These are phyloP conservation scores for Helostoma temminkii DNA, from an alignment of 2,797 vertebrate species.

Conservation along the genomic window DNA sequence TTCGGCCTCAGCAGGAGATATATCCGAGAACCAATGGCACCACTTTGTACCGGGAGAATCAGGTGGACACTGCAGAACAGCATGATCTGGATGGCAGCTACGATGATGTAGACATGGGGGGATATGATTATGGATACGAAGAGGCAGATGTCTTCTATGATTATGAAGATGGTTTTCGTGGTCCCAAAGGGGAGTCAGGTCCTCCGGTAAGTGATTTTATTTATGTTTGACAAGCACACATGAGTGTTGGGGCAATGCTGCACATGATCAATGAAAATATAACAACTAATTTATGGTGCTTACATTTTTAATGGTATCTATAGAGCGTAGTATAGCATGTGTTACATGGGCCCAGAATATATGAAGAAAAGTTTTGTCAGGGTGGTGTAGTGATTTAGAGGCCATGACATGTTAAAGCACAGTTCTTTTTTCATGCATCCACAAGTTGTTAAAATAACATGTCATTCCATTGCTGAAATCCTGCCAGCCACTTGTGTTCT, in stretches of 20 bases:
- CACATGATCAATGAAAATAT: constrained; percentile 50
- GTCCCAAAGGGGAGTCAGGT: constrained; percentile 96
- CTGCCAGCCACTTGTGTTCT: constrained; percentile 46
- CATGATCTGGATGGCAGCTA: constrained; percentile 81
- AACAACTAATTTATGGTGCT: constrained; percentile 58
- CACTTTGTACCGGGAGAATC: constrained; percentile 85
- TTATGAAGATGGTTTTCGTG: constrained; percentile 85
- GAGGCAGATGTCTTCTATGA: constrained; percentile 89
- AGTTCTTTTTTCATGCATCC: constrained; percentile 69
- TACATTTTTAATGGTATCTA: constrained; percentile 34
- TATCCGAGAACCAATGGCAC: constrained; percentile 80
- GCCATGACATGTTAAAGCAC: constrained; percentile 60
- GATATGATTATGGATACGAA: constrained; percentile 91
- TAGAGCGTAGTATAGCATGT: too few species aligned
- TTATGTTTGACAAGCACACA: constrained; percentile 33
- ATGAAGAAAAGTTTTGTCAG: constrained; percentile 64
- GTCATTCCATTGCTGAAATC: constrained; percentile 56
- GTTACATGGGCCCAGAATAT: constrained; percentile 34
- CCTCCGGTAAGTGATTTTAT: constrained; percentile 88
- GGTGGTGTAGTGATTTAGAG: constrained; percentile 69
- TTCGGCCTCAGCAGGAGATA: constrained; percentile 67
- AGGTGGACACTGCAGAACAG: constrained; percentile 81
- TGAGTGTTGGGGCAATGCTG: constrained; percentile 19
- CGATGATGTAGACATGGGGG: constrained; percentile 83
- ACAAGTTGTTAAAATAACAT: constrained; percentile 77